Base-by-base conservation (phyloP, 2,888 invertebrate species). In the Cenopis cana region DNA sequence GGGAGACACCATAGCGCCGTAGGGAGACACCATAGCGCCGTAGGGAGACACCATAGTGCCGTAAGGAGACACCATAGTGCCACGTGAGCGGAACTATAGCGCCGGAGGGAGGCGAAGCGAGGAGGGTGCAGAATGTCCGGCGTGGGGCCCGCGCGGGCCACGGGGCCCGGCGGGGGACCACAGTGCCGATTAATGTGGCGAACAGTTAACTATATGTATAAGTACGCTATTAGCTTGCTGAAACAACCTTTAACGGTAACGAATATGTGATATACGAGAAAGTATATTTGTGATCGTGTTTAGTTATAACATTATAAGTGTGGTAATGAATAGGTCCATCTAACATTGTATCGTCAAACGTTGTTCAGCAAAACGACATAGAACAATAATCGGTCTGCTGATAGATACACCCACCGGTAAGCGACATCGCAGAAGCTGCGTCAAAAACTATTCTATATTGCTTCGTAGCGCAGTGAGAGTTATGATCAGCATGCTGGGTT, bases 111-210 rank as follows among this genome's bases (percentile, higher is more conserved):
- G 33, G 18, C 33, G 33, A 8, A n/a, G 59, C 55, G 60, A 38
- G 62, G 62, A 55, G 69, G 68, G 66, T 29, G 57, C 46, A 55
- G 74, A 76, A 74, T 56, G 77, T 77, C 75, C 76, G 69, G 73
- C 68, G 29, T 57, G 73, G 74, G 75, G 49, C 72, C 74, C 76
- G 74, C 68, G 69, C 73, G 62, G 66, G 73, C 61, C 68, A 54
- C 57, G 72, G 74, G 73, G 70, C 73, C 68, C 71, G 69, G 68
- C 73, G 69, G 67, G 20, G 29, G 65, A 73, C 64, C 50, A 54
- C 4, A 24, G 24, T 24, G 68, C 60, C 71, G 56, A 36, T 11
- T 61, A 18, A 41, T 68, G 70, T 64, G 70, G 70, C 64, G 68
- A 66, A 57, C 55, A 50, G 36, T 17, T 18, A 18, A 36, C 17